Conservation (phyloP, 2,113 vertebrate species). For the Eidolon helvum region DNA sequence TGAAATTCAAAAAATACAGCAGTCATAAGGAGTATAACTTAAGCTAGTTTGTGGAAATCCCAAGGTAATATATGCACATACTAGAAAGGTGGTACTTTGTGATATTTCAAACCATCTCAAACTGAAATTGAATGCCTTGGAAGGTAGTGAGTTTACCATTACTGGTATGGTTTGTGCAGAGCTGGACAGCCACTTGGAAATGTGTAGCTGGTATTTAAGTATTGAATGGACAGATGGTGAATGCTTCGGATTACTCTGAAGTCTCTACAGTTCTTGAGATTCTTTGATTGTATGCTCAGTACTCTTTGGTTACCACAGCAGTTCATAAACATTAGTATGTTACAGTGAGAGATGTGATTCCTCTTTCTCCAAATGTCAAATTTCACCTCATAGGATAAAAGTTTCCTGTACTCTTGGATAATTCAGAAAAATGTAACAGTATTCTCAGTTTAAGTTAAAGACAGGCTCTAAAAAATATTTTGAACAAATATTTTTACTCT, state of each 20-base stretch:
- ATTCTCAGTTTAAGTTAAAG: constrained; percentile 19
- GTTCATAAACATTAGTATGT: not conserved
- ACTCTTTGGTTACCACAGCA: not conserved
- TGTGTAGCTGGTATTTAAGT: not conserved
- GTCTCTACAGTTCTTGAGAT: not conserved
- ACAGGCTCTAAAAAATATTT: not conserved
- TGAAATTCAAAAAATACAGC: not conserved
- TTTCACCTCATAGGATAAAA: not conserved
- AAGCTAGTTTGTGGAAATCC: not conserved
- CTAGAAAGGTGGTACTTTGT: not conserved
- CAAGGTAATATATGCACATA: not conserved
- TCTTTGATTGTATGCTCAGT: not conserved
- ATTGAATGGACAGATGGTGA: not conserved
- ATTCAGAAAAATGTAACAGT: constrained; percentile 21
- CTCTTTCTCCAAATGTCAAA: not conserved
- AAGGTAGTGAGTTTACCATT: not conserved
- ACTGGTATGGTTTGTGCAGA: not conserved
- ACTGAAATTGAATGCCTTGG: not conserved
- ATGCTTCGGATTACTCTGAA: not conserved
- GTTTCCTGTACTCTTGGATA: not conserved
- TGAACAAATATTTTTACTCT: not conserved
- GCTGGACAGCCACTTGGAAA: not conserved
- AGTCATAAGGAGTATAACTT: not conserved
- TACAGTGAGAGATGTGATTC: not conserved
- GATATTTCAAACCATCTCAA: not conserved